phyloP scores from a whole-genome alignment of 1,140 invertebrate species.

The Belonocnema kinseyi region DNA sequence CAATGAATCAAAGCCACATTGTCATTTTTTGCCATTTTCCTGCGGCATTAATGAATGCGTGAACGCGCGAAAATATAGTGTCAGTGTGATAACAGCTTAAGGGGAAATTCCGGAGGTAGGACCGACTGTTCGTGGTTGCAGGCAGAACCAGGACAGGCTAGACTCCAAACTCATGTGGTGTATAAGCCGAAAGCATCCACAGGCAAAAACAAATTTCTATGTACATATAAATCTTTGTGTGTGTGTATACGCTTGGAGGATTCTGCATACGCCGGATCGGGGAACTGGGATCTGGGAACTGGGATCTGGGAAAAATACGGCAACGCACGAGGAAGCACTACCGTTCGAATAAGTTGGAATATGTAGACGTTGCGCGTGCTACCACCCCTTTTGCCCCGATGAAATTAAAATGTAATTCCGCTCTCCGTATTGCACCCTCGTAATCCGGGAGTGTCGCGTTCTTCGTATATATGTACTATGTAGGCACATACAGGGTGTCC shows the following conservation, averaged over 20 bases:
- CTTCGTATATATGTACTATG: not conserved
- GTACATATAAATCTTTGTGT: no score
- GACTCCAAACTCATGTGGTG: no score
- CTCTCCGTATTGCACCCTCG: constrained; percentile 41
- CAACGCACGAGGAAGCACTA: not conserved
- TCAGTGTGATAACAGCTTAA: constrained; percentile 63
- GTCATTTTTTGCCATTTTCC: no score
- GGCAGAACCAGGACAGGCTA: constrained; percentile 22
- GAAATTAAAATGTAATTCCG: constrained; percentile 63
- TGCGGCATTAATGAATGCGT: no score
- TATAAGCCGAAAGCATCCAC: no score
- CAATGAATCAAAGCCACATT: no score
- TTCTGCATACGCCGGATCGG: not conserved
- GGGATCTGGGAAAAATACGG: not conserved
- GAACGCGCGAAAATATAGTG: constrained; percentile 40
- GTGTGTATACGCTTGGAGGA: not conserved
- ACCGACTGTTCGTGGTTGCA: constrained; percentile 49
- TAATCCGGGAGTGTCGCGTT: constrained; percentile 34
- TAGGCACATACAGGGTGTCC: not conserved
- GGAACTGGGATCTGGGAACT: not conserved
- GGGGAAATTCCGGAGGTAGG: constrained; percentile 45
- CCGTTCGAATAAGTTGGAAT: not conserved
- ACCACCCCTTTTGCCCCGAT: constrained; percentile 34
- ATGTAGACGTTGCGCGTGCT: not conserved
- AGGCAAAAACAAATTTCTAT: no score